Percentiles rank a stretch among this genome's conserved stretches.
phyloP scores from a whole-genome alignment of 2,888 invertebrate species.

The Tromatobia lineatoria region DNA sequence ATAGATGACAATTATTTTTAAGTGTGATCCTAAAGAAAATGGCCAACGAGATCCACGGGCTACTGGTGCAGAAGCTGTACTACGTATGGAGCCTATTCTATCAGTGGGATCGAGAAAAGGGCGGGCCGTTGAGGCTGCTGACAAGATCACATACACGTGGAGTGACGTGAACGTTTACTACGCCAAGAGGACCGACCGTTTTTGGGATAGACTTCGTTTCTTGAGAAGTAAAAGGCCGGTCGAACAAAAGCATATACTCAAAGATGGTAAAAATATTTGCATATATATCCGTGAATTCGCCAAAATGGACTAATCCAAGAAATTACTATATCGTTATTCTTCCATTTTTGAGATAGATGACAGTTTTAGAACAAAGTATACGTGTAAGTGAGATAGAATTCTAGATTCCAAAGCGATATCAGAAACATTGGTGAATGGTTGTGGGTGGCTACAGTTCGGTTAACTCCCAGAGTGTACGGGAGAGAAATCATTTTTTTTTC shows the following conservation, averaged over 20 bases:
- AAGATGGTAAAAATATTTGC: conserved; percentile 88
- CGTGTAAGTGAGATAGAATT: no score
- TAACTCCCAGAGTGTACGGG: no score
- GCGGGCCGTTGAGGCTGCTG: conserved; percentile 54
- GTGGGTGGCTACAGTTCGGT: no score
- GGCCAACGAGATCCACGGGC: conserved; percentile 50
- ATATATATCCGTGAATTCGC: neutral
- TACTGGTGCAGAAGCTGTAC: conserved; percentile 62
- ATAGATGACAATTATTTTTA: conserved; percentile 2
- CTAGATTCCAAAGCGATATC: no score
- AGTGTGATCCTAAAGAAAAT: conserved; percentile 68
- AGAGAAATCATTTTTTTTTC: no score
- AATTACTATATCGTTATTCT: no score
- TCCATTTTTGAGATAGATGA: no score
- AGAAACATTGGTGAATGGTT: no score
- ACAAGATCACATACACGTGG: conserved; percentile 91
- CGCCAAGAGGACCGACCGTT: conserved; percentile 86
- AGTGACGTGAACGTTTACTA: conserved; percentile 92
- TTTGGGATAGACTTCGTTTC: conserved; percentile 72
- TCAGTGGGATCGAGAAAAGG: conserved; percentile 58
- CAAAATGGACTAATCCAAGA: no score
- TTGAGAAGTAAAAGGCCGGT: conserved; percentile 72
- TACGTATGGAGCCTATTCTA: conserved; percentile 73
- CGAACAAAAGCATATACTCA: conserved; percentile 89
- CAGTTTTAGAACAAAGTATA: no score